Evolutionary conservation across 2,113 vertebrate genomes (phyloP).

Genomic region (Thermophis baileyi): DNA sequence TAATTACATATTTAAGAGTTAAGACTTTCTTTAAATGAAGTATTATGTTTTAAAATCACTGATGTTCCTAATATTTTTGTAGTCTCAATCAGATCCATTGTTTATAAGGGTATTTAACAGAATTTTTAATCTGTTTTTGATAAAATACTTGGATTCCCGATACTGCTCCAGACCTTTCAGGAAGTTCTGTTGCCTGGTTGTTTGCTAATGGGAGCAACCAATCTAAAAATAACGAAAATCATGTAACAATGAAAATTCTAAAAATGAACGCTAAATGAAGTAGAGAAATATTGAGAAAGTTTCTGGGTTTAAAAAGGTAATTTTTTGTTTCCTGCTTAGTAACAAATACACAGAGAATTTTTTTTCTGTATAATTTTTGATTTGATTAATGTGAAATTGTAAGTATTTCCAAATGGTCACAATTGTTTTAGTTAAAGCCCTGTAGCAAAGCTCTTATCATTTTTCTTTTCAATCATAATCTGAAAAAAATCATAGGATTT

Average conservation of each 20-base stretch:
- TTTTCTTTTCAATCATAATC: background rate
- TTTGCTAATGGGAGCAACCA: background rate
- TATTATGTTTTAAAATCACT: background rate
- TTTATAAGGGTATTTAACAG: background rate
- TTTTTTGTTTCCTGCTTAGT: background rate
- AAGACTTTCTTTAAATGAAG: background rate
- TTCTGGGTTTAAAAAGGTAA: background rate
- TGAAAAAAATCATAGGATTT: background rate
- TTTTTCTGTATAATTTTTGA: background rate
- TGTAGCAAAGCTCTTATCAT: background rate
- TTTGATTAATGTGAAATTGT: background rate
- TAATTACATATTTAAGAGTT: conserved; percentile 2
- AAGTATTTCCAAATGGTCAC: background rate
- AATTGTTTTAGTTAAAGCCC: background rate
- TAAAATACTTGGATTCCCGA: background rate
- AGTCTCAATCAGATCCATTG: background rate
- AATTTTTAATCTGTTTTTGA: background rate
- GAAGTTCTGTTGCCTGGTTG: background rate
- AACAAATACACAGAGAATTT: background rate
- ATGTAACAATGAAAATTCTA: background rate
- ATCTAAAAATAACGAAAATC: background rate
- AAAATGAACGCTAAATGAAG: background rate
- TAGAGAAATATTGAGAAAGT: background rate
- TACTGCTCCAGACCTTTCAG: background rate
- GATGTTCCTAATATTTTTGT: background rate